Evolutionary conservation across 2,113 vertebrate species (phyloP), one percentile per base, ranked within the genome.

Genomic region (Poeciliopsis retropinna): DNA sequence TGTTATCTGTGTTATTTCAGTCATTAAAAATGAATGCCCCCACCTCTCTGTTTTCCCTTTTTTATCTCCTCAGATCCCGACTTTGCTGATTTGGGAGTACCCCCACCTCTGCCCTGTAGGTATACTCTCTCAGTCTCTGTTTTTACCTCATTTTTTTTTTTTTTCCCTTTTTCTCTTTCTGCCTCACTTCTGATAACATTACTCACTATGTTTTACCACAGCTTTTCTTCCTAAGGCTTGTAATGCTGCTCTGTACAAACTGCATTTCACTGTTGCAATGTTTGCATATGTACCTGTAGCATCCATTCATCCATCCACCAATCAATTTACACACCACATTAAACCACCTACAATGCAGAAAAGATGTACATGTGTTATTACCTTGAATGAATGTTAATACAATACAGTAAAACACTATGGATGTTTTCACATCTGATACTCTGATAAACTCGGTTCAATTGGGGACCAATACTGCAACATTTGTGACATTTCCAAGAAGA

Each of bases 31-130:
- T 89, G 22, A 85, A 87, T 87, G 44, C 19, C 65, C 27, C 60
- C 62, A 2, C 34, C 70, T 61, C 19, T 66, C 64, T 61, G n/a
- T 27, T 61, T 32, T 51, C 57, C 57, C 31, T 83, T 51, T 68
- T 87, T 65, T 88, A 28, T 89, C 91, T 95, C 95, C 95, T 92
- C 95, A 99, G 98, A 99, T 96, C 97, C 98, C 31, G 98, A 99
- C 94, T 99, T 99, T 95, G 96, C 96, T 95, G 97, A 99, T 92
- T 89, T 98, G 89, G 98, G 97, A 0, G 94, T 95, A 91, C 96
- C 97, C 85, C 97, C 97, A 91, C 97, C 98, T 88, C 97, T 99
- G 85, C 96, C 98, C 95, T 96, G 98, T 99, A 95, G 93, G 97
- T 98, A 96, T 94, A 85, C 89, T 87, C 91, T 27, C 31, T 2